Conservation (phyloP, 2,888 invertebrate genomes). For the Sepioteuthis lessoniana region DNA sequence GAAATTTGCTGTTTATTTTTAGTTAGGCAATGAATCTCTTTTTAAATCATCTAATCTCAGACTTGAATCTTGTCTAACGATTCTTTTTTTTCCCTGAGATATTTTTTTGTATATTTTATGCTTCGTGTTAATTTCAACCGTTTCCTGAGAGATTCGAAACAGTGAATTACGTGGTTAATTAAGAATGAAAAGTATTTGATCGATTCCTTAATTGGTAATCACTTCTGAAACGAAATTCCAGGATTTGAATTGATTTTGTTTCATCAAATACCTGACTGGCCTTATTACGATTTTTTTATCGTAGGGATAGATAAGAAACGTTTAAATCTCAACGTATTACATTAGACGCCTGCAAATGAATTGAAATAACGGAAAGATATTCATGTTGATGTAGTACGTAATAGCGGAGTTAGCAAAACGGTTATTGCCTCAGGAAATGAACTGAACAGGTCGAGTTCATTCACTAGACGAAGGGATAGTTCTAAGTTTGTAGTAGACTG, state of each 20-base stretch:
- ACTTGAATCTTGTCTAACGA: neutral
- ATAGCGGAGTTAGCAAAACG: too few species aligned
- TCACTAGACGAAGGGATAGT: too few species aligned
- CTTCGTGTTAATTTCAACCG: neutral
- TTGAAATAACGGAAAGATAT: too few species aligned
- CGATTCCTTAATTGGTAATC: conserved; percentile 33
- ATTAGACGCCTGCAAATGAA: too few species aligned
- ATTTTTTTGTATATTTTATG: neutral
- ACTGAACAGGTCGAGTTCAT: too few species aligned
- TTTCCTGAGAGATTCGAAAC: neutral
- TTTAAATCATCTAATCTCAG: neutral
- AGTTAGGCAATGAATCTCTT: neutral
- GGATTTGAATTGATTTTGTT: neutral
- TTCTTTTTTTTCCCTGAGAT: accelerated
- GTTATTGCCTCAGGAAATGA: too few species aligned
- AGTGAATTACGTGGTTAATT: neutral
- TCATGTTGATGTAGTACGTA: too few species aligned
- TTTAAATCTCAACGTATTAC: too few species aligned
- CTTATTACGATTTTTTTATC: neutral
- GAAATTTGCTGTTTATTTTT: neutral
- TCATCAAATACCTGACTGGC: neutral
- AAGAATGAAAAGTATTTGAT: neutral
- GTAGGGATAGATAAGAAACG: too few species aligned
- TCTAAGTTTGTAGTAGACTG: too few species aligned
- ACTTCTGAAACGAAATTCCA: neutral